Evolutionary conservation across 2,797 vertebrate species (phyloP).

Genomic region (Galaxias olidus): DNA sequence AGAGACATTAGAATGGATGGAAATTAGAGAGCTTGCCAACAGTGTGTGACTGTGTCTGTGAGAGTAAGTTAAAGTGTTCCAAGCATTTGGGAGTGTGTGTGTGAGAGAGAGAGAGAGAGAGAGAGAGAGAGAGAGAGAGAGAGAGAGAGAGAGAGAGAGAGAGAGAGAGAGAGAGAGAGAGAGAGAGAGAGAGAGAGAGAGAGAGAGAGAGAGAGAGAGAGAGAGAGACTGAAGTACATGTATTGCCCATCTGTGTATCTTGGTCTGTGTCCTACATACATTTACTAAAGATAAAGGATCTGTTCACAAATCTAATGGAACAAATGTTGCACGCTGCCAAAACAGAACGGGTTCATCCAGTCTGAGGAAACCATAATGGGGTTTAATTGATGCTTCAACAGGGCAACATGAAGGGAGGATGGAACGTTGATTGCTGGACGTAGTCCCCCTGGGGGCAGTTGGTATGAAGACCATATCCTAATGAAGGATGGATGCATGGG

Average conservation of each 20-base stretch:
- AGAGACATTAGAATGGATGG: background rate
- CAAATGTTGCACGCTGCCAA: slow-evolving; percentile 46
- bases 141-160: background rate
- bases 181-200: background rate
- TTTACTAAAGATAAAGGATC: background rate
- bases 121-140: background rate
- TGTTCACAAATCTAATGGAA: slow-evolving; percentile 23
- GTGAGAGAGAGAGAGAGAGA: background rate
- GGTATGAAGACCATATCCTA: slow-evolving; percentile 38
- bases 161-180: background rate
- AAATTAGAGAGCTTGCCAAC: too few relatives aligned
- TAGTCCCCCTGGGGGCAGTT: slow-evolving; percentile 21
- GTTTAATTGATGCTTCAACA: slow-evolving; percentile 61
- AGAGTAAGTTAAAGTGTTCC: background rate
- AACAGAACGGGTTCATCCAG: slow-evolving; percentile 9
- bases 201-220: background rate
- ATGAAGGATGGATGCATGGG: slow-evolving; percentile 44
- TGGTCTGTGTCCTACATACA: background rate
- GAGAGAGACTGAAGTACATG: background rate
- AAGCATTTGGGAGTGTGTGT: background rate
- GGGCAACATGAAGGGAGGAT: background rate
- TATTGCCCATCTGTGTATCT: background rate
- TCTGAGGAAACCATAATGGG: slow-evolving; percentile 70
- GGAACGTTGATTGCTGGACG: slow-evolving; percentile 19
- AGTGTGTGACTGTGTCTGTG: background rate